Conservation (phyloP, 1,140 invertebrate genomes). For the Plutomurus gul region DNA sequence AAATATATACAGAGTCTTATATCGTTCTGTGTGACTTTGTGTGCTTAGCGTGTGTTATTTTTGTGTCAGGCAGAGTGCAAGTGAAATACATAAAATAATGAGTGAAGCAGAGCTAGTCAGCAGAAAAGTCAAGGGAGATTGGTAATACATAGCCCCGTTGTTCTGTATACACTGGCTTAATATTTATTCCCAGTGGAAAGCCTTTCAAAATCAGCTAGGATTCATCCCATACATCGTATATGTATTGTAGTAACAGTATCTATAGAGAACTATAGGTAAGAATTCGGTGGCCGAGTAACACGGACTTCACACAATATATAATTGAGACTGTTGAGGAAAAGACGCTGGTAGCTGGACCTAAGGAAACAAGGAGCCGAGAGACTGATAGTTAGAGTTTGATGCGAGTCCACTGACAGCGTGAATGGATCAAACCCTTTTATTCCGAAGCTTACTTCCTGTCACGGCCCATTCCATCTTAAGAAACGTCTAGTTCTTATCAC, state of each 20-base stretch:
- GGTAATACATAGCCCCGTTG: not conserved
- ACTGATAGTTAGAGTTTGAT: too few relatives aligned
- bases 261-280: too few relatives aligned
- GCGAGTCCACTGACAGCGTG: slow-evolving; percentile 6
- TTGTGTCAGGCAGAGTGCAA: not conserved
- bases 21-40: not conserved
- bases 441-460: slow-evolving; percentile 22
- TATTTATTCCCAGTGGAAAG: too few relatives aligned
- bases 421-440: slow-evolving; percentile 7
- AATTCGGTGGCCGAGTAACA: too few relatives aligned
- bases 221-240: too few relatives aligned
- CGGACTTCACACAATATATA: too few relatives aligned
- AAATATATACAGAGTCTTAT: not conserved
- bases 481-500: not conserved
- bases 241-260: too few relatives aligned
- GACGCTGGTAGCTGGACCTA: too few relatives aligned
- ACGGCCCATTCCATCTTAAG: slow-evolving; percentile 5
- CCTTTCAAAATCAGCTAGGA: too few relatives aligned
- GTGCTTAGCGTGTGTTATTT: not conserved
- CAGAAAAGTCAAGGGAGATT: not conserved
- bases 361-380: too few relatives aligned
- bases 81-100: not conserved
- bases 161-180: too few relatives aligned
- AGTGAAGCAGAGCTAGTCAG: not conserved
- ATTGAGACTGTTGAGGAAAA: too few relatives aligned